Evolutionary conservation across 2,113 vertebrate species (phyloP).

Genomic region (Phoenicopterus ruber): DNA sequence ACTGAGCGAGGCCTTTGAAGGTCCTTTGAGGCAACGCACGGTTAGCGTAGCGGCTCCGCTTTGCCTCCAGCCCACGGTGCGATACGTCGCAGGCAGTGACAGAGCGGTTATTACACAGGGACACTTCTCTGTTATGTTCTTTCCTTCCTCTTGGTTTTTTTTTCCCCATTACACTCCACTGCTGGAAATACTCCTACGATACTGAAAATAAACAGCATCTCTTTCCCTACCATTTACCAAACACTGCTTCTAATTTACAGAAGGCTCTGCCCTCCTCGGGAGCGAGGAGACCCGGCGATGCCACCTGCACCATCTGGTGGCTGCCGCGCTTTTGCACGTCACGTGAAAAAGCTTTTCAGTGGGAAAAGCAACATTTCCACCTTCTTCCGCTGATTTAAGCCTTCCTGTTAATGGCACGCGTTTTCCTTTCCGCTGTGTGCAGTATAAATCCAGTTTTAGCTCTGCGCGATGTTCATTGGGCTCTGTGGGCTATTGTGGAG

Average conservation of each 20-base stretch:
- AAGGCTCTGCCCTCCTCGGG: not conserved
- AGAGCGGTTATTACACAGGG: not conserved
- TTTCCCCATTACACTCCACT: not conserved
- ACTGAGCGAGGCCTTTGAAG: not conserved
- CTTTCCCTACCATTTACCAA: not conserved
- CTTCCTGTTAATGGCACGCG: not conserved
- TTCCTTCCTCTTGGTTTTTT: not conserved
- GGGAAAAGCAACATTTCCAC: not conserved
- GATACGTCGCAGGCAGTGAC: not conserved
- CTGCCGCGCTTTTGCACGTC: not conserved
- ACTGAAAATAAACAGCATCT: not conserved
- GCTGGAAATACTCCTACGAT: not conserved
- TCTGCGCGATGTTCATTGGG: not conserved
- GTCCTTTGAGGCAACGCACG: not conserved
- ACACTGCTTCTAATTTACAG: not conserved
- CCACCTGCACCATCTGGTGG: constrained; percentile 49
- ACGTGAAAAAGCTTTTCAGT: not conserved
- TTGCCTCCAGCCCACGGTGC: not conserved
- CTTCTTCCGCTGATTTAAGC: not conserved
- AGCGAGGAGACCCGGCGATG: not conserved
- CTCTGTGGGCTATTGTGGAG: not conserved
- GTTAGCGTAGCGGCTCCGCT: not conserved
- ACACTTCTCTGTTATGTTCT: not conserved
- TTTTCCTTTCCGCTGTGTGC: not conserved
- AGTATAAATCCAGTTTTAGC: not conserved